phyloP scores from a whole-genome alignment of 2,797 vertebrate genomes.

The Miichthys miiuy region DNA sequence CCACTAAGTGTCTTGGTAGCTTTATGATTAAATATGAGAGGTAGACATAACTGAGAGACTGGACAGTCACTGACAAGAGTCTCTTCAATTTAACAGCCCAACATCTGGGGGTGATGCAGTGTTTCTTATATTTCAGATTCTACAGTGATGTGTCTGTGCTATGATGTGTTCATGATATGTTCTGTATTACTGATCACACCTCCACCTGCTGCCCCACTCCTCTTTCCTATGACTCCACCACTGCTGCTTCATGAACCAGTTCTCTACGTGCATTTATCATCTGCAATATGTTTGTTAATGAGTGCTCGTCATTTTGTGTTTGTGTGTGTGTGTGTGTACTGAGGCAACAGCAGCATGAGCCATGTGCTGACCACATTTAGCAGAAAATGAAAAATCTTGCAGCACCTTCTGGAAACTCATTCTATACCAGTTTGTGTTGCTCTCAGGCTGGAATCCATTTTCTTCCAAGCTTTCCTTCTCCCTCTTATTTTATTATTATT shows the following conservation, averaged over 20 bases:
- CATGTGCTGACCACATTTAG: slow-evolving; percentile 37
- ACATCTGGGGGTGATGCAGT: background rate
- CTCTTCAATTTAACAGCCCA: slow-evolving; percentile 13
- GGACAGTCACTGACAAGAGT: slow-evolving; percentile 31
- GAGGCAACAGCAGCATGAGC: slow-evolving; percentile 12
- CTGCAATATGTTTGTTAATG: slow-evolving; percentile 27
- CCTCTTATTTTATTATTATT: background rate
- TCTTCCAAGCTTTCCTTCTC: background rate
- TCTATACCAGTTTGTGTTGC: slow-evolving; percentile 17
- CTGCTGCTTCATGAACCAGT: slow-evolving; percentile 43
- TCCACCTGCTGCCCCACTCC: slow-evolving; percentile 42
- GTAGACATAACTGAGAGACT: slow-evolving; percentile 26
- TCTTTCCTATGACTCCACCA: slow-evolving; percentile 5
- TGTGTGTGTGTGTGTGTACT: slow-evolving; percentile 4
- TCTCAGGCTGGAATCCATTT: slow-evolving; percentile 46
- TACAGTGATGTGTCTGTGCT: background rate
- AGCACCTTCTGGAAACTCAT: slow-evolving; percentile 30
- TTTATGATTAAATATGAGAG: slow-evolving; percentile 33
- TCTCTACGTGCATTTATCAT: slow-evolving; percentile 48
- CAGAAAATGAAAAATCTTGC: slow-evolving; percentile 39
- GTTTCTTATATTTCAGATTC: slow-evolving; percentile 28
- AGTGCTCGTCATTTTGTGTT: slow-evolving; percentile 9
- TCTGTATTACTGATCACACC: slow-evolving; percentile 14
- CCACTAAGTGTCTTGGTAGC: slow-evolving; percentile 6
- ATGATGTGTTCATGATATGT: slow-evolving; percentile 11